A percentile compares a stretch with the other conserved stretches of the same genome.
Conservation (phyloP, 2,797 vertebrate species). For the Scyliorhinus canicula region DNA sequence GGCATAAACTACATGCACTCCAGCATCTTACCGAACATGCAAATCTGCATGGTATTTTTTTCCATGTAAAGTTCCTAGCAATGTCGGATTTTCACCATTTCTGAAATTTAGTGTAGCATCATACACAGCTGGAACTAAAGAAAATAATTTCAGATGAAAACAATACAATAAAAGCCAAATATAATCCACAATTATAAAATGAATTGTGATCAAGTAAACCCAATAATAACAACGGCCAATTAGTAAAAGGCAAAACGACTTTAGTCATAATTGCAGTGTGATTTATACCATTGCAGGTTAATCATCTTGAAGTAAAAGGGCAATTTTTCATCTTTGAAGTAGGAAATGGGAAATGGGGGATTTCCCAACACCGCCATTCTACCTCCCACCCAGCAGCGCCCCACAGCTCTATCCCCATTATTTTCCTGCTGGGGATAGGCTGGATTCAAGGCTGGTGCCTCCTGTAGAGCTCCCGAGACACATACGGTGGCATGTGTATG, state of each 20-base stretch:
- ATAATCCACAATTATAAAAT: background rate
- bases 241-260: background rate
- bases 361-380: background rate
- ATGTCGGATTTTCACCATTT: conserved; percentile 78
- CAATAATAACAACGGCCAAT: background rate
- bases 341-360: background rate
- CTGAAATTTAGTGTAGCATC: conserved; percentile 96
- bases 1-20: background rate
- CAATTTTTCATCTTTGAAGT: background rate
- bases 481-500: background rate
- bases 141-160: conserved; percentile 38
- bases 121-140: conserved; percentile 85
- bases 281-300: background rate
- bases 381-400: background rate
- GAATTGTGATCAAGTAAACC: background rate
- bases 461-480: too few species aligned
- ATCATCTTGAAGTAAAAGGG: background rate
- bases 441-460: too few species aligned
- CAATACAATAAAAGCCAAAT: background rate
- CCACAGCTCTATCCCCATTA: too few species aligned
- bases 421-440: too few species aligned
- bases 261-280: background rate
- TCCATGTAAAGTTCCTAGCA: conserved; percentile 84
- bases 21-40: conserved; percentile 74
- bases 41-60: conserved; percentile 90